Base-by-base conservation (phyloP, 1,140 invertebrate species). In the Elysia chlorotica region DNA sequence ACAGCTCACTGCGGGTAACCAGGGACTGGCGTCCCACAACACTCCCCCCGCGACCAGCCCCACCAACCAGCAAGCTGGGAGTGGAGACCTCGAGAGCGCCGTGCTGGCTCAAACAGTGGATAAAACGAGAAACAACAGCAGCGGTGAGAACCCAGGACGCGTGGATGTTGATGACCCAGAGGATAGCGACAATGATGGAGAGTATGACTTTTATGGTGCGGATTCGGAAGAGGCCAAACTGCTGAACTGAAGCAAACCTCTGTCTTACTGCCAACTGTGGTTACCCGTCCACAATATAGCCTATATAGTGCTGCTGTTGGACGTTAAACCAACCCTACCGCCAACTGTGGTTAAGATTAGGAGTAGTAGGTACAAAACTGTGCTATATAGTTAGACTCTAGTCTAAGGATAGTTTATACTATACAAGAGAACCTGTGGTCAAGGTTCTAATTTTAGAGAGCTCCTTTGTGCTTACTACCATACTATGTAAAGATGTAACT, bases 1-100 rank as follows among this genome's bases (percentile, higher is more conserved):
- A 17, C 85, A 87, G 72, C 65, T 87, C 37, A 82, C 72, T 19
- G 83, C 81, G 6, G 85, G 82, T 31, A 30, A 68, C n/a, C n/a
- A n/a, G n/a, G n/a, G n/a, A n/a, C n/a, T n/a, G n/a, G n/a, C n/a
- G n/a, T n/a, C n/a, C n/a, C n/a, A n/a, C n/a, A n/a, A n/a, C n/a
- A n/a, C n/a, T n/a, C n/a, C n/a, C n/a, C n/a, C n/a, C n/a, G n/a
- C n/a, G n/a, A n/a, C n/a, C n/a, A n/a, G n/a, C n/a, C n/a, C n/a
- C n/a, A 5, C 36, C 63, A 65, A 30, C 36, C 28, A 65, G 35
- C 17, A 2, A 65, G 23, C 6, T 3, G 30, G 25, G 30, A 41
- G 63, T 19, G 6, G 17, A 6, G 21, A 25, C 36, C 21, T 65
- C 17, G 37, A 2, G 3, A 41, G n/a, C 1, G 1, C 1, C 2